Evolutionary conservation across 2,113 vertebrate species (phyloP).

Genomic region (Peromyscus leucopus): DNA sequence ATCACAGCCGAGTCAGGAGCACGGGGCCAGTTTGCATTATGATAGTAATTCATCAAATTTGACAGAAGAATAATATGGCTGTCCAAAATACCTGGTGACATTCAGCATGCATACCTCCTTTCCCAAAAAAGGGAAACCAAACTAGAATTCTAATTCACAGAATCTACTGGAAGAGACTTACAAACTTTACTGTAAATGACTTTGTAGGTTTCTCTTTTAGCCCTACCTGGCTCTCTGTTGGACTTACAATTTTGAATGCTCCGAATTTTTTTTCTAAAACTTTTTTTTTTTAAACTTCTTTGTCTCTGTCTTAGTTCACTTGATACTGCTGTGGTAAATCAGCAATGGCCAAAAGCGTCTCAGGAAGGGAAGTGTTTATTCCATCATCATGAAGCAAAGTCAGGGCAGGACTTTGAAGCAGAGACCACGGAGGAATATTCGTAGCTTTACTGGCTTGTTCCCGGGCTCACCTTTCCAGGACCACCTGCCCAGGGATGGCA

Average conservation of each 20-base stretch:
- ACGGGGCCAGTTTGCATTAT: neutral
- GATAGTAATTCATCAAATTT: conserved; percentile 8
- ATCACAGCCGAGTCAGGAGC: neutral
- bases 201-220: neutral
- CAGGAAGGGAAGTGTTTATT: neutral
- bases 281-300: neutral
- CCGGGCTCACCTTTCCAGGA: neutral
- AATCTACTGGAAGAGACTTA: conserved; percentile 33
- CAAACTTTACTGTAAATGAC: neutral
- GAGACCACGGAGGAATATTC: neutral
- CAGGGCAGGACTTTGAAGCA: neutral
- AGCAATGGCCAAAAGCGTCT: neutral
- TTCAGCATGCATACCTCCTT: neutral
- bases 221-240: neutral
- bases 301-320: neutral
- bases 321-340: neutral
- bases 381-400: neutral
- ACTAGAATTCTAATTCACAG: neutral
- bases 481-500: neutral
- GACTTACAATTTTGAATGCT: neutral
- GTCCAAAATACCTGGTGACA: conserved; percentile 4
- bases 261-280: neutral
- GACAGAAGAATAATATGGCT: neutral
- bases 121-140: conserved; percentile 21
- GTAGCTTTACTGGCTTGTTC: neutral